Percentiles rank a stretch among this genome's conserved stretches.
Conservation (phyloP, 1,140 invertebrate species). For the Pseudoatta argentina region DNA sequence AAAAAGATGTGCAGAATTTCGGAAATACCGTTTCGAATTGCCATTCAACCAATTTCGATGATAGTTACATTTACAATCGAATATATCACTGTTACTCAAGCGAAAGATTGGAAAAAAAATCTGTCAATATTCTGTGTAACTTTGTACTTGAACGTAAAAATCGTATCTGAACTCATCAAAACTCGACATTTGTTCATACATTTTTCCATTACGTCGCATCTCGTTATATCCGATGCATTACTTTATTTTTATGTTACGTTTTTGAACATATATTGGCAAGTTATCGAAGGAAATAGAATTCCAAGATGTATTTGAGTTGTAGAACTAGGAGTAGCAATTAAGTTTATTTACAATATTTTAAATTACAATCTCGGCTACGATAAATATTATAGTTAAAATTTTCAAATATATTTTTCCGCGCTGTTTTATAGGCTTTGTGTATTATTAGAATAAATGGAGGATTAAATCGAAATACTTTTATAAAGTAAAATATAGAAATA, state of each 20-base stretch:
- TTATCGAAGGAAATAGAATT: constrained; percentile 10
- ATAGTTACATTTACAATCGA: constrained; percentile 4
- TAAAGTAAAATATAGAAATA: constrained; percentile 2
- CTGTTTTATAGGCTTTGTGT: neutral
- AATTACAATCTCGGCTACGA: neutral
- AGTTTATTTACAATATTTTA: constrained; percentile 2
- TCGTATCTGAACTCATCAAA: neutral
- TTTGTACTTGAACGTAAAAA: constrained; percentile 7
- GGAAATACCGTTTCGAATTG: neutral
- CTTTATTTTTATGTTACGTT: neutral
- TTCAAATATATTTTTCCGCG: neutral
- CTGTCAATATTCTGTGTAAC: neutral
- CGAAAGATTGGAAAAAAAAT: neutral
- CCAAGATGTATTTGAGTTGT: constrained; percentile 4
- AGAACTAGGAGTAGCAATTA: neutral
- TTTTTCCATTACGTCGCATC: neutral
- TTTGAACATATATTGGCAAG: neutral
- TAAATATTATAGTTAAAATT: neutral
- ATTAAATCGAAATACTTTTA: neutral
- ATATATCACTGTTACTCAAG: neutral
- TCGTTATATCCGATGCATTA: neutral
- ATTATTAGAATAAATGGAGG: neutral
- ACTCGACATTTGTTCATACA: neutral
- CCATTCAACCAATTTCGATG: constrained; percentile 18
- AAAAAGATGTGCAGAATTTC: constrained; percentile 16